Evolutionary conservation across 2,888 invertebrate genomes (phyloP).

Genomic region (Hirtodrosophila duncani): DNA sequence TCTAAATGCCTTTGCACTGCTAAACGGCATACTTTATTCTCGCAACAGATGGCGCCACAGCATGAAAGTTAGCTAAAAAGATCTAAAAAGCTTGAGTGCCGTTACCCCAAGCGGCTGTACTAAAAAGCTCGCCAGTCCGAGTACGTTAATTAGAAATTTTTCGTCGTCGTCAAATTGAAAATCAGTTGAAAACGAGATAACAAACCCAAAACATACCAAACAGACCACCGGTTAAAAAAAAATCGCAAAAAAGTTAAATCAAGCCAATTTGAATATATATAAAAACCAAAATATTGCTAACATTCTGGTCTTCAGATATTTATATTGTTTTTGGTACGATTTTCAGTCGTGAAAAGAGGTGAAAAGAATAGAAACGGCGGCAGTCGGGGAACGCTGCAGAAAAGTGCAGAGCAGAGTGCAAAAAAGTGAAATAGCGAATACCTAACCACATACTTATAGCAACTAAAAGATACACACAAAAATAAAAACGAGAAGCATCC

Average conservation of each 20-base stretch:
- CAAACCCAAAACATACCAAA: conserved; percentile 65
- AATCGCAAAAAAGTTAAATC: conserved; percentile 29
- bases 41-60: conserved; percentile 40
- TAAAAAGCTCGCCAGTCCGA: conserved; percentile 13
- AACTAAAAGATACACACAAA: conserved; percentile 45
- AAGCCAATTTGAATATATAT: conserved; percentile 17
- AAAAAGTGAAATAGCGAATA: conserved; percentile 25
- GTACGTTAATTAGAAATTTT: conserved; percentile 67
- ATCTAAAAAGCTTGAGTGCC: conserved; percentile 20
- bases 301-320: background rate
- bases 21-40: no score
- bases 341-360: conserved; percentile 23
- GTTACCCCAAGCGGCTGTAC: conserved; percentile 38
- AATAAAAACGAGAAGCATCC: conserved; percentile 27
- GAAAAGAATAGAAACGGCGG: conserved; percentile 22
- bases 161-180: conserved; percentile 61
- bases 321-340: conserved; percentile 22
- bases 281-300: conserved; percentile 17
- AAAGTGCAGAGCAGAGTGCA: conserved; percentile 27
- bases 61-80: background rate
- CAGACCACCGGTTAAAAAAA: conserved; percentile 15
- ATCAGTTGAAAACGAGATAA: conserved; percentile 77
- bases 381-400: conserved; percentile 45
- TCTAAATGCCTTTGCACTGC: no score
- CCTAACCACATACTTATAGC: conserved; percentile 16